phyloP scores from a whole-genome alignment of 2,888 invertebrate species.

The Spatulosminthurus flaviceps region DNA sequence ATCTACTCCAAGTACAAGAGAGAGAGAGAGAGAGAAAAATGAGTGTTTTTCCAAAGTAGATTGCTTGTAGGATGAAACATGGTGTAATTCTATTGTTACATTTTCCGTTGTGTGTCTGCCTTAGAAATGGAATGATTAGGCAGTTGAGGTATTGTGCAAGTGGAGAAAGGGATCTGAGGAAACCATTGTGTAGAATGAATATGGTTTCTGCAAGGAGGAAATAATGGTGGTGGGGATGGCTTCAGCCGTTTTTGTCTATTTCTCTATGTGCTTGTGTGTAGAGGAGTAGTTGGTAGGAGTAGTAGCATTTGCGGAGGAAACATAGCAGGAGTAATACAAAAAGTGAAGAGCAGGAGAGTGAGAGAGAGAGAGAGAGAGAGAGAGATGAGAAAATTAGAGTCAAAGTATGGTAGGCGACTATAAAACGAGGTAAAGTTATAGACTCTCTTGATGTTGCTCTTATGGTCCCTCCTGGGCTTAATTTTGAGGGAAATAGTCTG shows the following conservation, averaged over 20 bases:
- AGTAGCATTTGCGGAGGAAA: no score
- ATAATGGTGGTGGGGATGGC: slow-evolving; percentile 47
- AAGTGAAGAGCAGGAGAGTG: slow-evolving; percentile 35
- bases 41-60: slow-evolving; percentile 12
- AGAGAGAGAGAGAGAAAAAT: background rate
- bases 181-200: slow-evolving; percentile 47
- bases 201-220: slow-evolving; percentile 45
- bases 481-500: slow-evolving; percentile 63
- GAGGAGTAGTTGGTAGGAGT: no score
- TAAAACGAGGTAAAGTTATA: slow-evolving; percentile 60
- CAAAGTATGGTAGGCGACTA: slow-evolving; percentile 55
- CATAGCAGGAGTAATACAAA: background rate
- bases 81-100: slow-evolving; percentile 18
- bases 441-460: slow-evolving; percentile 58
- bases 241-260: slow-evolving; percentile 39
- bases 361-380: slow-evolving; percentile 43
- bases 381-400: slow-evolving; percentile 54
- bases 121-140: slow-evolving; percentile 31
- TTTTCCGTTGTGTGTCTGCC: slow-evolving; percentile 19
- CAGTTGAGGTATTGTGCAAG: slow-evolving; percentile 36
- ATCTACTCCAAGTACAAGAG: background rate
- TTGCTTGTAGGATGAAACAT: slow-evolving; percentile 18
- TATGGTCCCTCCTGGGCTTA: slow-evolving; percentile 62
- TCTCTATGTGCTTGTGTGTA: slow-evolving; percentile 11
- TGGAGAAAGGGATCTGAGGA: slow-evolving; percentile 33